phyloP scores from a whole-genome alignment of 2,113 vertebrate species.

The Bombycilla garrulus region DNA sequence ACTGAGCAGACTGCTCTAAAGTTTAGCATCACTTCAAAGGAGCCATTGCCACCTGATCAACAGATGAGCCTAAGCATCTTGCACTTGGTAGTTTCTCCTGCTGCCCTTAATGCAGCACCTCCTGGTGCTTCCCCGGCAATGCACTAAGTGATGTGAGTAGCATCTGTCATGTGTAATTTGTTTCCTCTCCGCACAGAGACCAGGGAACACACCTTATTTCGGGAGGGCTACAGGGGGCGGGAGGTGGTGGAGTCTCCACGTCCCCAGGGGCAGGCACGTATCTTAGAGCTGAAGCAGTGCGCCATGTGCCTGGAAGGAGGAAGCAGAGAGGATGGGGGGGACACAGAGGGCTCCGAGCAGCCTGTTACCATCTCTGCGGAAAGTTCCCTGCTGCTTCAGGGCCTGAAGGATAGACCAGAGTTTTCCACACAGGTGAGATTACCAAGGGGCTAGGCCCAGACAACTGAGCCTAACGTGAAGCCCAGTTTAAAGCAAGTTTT shows the following conservation, averaged over 20 bases:
- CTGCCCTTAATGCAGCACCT: background rate
- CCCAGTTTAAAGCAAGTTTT: background rate
- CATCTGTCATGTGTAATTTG: background rate
- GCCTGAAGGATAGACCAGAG: background rate
- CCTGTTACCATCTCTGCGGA: background rate
- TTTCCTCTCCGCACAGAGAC: background rate
- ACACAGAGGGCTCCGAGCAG: background rate
- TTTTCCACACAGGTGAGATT: background rate
- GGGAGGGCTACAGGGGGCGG: background rate
- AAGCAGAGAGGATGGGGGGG: background rate
- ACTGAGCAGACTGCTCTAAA: background rate
- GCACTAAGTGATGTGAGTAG: background rate
- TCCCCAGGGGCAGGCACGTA: background rate
- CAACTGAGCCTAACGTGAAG: background rate
- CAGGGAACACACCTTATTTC: background rate
- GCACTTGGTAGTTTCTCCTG: background rate
- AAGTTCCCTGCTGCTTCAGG: conserved; percentile 39
- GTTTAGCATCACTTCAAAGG: background rate
- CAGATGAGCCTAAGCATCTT: background rate
- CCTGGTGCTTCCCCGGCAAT: background rate
- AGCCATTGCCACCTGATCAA: background rate
- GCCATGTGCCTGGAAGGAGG: background rate
- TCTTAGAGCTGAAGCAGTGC: background rate
- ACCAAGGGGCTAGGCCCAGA: background rate
- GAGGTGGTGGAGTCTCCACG: background rate